Base-by-base conservation (phyloP, 2,797 vertebrate genomes). In the Pipistrellus kuhlii region DNA sequence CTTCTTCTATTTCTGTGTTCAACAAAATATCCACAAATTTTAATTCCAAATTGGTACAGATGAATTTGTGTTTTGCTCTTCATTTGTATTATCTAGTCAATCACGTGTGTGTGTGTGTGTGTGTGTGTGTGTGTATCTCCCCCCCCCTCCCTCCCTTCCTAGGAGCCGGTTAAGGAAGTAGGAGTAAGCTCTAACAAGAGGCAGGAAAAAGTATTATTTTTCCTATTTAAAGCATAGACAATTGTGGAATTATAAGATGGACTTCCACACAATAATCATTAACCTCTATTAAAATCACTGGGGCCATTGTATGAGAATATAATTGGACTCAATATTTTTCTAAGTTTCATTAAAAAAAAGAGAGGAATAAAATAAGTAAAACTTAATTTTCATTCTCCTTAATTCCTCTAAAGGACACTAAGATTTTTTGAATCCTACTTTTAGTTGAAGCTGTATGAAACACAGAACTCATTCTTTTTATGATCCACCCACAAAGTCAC, bases 381-480 rank as follows among this genome's bases (percentile, higher is more conserved):
- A 51, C 6, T 92, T 89, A 92, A 82, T 59, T 85, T 20, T 21
- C 2, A 53, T 35, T 90, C 20, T 25, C 27, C 41, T 51, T 64
- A 75, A 81, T 69, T 91, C 86, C 44, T 91, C 84, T n/a, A 62
- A 93, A 72, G 59, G 14, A 55, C 11, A 89, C 25, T 90, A 73
- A 30, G 46, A 35, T 62, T 46, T 85, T 94, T 48, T 69, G 32
- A 94, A 96, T 14, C 15, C 23, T 30, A 85, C 62, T 76, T 93
- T 89, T 85, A 81, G 51, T 10, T 53, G 25, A 96, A 92, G 62
- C 4, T 78, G 10, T 59, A 41, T 38, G 25, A 71, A 85, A 64
- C 38, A 92, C 93, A 78, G 44, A 85, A 66, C 20, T 92, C 25
- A 76, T 41, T 85, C 66, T 44, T 85, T 93, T 76, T 59, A 85